A percentile compares a stretch with the other conserved stretches of the same genome.
These are phyloP conservation scores for Machimus atricapillus DNA, from an alignment of 2,888 invertebrate genomes.

Conservation along the genomic window DNA sequence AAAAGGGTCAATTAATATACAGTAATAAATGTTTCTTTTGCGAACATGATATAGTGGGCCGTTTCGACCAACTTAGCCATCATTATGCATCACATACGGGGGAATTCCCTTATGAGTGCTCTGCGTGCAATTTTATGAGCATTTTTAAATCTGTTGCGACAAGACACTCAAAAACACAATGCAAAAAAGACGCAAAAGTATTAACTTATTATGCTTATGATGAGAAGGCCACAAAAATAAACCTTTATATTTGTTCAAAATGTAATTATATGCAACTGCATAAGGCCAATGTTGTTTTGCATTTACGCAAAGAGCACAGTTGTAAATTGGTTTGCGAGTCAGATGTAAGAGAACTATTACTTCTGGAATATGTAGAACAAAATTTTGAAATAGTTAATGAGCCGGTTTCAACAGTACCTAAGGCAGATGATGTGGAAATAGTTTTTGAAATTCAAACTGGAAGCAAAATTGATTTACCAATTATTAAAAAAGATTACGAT, in stretches of 20 bases:
- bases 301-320: neutral
- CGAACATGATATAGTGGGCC: neutral
- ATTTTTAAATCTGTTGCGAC: neutral
- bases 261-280: slow-evolving; percentile 27
- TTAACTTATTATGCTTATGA: neutral
- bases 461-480: neutral
- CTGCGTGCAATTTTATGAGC: neutral
- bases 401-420: neutral
- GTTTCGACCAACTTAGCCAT: neutral
- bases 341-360: neutral
- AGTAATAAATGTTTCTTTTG: neutral
- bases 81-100: slow-evolving; percentile 26
- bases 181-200: neutral
- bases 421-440: neutral
- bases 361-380: neutral
- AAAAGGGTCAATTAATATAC: neutral
- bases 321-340: neutral
- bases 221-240: neutral
- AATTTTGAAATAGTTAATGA: neutral
- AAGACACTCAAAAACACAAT: neutral
- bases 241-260: neutral
- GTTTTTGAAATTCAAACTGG: neutral
- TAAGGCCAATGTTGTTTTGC: neutral
- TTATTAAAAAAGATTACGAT: neutral
- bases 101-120: slow-evolving; percentile 24